Evolutionary conservation across 2,888 invertebrate genomes (phyloP), one percentile per base, ranked within the genome.

Genomic region (Vanessa cardui): DNA sequence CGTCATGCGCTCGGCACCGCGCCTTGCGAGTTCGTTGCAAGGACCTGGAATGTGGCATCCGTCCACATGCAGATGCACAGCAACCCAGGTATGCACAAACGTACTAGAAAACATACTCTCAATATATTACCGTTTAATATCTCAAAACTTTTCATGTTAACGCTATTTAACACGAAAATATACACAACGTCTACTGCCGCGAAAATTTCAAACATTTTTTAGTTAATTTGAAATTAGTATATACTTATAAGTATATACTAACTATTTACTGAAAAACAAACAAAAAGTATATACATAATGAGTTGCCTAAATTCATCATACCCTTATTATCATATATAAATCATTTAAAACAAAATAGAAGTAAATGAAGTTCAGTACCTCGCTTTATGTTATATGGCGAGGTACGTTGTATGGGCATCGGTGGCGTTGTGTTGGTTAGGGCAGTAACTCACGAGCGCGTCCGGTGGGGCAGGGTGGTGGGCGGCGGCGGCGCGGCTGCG

Each of bases 401-500:
- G 50, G 62, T 67, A 62, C 62, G 67, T 58, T 66, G 64, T 64
- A 61, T 68, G 39, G 70, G 68, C 59, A 64, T 66, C 73, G 72
- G 74, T 64, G 56, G 66, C 62, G 68, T 65, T 65, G 73, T 70
- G 59, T 69, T 67, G 75, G 70, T 68, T 73, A 80, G 84, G 81
- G 73, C 68, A 75, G 85, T 83, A 78, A 84, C 83, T 87, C 84
- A 88, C 79, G 77, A 74, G 82, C 83, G 82, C 82, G 85, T 88
- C 82, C 92, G 92, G 79, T 90, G 90, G 88, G 86, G 92, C 90
- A 96, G 97, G 91, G 96, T 97, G 83, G 96, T 97, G 77, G 97
- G 97, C 66, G 96, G 97, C 72, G 95, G 94, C 64, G 96, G 96
- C 81, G 95, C 96, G 50, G 94, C 94, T 62, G 94, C 95, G 9